Evolutionary conservation across 2,888 invertebrate genomes (phyloP), one percentile per base, ranked within the genome.

Genomic region (Griposia aprilina): DNA sequence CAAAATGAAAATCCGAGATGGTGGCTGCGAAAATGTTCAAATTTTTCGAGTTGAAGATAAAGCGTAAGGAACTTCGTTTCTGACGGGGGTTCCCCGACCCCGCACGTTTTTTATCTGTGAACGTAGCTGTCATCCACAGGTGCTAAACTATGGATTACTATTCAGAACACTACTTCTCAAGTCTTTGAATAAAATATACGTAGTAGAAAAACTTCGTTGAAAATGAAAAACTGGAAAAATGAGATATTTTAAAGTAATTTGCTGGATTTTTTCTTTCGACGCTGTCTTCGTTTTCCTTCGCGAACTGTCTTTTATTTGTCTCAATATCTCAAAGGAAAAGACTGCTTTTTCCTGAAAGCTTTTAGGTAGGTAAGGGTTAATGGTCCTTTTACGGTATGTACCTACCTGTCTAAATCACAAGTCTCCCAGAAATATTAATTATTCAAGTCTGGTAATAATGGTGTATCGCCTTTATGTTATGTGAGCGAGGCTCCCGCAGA

Each of bases 141-240:
- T 76, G 73, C 68, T 68, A 15, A 68, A 62, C 30, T 76, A 23
- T 55, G 20, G 23, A 68, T 75, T 72, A 83, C 82, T 80, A 75
- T 83, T 74, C 80, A 75, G 55, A 66, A 50, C 41, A 36, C 17
- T 45, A 59, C 66, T 70, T 62, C 60, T 48, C 4, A 36, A 65
- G 60, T 57, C 11, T 75, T 23, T 76, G 66, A 63, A 80, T 80
- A 76, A 84, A 75, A 72, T 72, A 69, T 80, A 60, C 41, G 23
- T 65, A 45, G 79, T 65, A 72, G 50, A 69, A 80, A 69, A 75
- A 52, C 55, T 75, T 80, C 13, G 8, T 50, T 23, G 69, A 20
- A 55, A 63, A 60, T 55, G 52, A 82, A 66, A 76, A 73, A 45
- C 15, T 48, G 48, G 26, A 60, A 69, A 71, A 65, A 57, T 41